A percentile compares a stretch with the other conserved stretches of the same genome.
These are phyloP conservation scores for Drosophila planitibia DNA, from an alignment of 2,888 invertebrate genomes.

Conservation along the genomic window DNA sequence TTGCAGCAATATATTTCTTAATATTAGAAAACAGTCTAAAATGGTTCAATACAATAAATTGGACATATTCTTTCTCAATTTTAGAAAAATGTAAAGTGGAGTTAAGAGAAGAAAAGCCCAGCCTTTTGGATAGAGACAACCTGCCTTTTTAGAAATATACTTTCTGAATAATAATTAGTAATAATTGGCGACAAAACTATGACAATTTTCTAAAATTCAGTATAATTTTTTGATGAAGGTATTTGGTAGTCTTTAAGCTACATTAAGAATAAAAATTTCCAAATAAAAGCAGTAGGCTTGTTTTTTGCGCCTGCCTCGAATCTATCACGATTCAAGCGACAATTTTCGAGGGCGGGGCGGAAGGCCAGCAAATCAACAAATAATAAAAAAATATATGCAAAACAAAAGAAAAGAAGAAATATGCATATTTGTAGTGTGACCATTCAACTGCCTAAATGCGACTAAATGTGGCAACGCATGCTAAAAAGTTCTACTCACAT, in stretches of 20 bases:
- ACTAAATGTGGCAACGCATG: constrained; percentile 57
- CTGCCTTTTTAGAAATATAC: background rate
- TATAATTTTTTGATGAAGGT: background rate
- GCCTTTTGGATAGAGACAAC: background rate
- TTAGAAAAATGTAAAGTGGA: background rate
- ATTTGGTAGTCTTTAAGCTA: background rate
- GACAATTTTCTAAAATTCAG: background rate
- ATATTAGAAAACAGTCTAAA: background rate
- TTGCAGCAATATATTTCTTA: background rate
- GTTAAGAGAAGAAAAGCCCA: background rate
- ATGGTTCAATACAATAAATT: background rate
- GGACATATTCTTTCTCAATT: background rate
- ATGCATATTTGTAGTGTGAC: constrained; percentile 13
- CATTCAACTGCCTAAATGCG: constrained; percentile 35
- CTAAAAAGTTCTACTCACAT: constrained; percentile 72
- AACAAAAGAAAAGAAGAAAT: background rate
- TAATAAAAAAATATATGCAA: background rate
- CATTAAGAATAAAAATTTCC: background rate
- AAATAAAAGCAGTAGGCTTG: background rate
- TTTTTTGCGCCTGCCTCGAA: background rate
- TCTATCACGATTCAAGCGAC: background rate
- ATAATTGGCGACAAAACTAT: background rate
- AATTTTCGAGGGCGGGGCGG: background rate
- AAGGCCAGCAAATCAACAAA: constrained; percentile 9
- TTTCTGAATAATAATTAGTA: background rate